Base-by-base conservation (phyloP, 1,140 invertebrate species). In the Mylabris phalerata region DNA sequence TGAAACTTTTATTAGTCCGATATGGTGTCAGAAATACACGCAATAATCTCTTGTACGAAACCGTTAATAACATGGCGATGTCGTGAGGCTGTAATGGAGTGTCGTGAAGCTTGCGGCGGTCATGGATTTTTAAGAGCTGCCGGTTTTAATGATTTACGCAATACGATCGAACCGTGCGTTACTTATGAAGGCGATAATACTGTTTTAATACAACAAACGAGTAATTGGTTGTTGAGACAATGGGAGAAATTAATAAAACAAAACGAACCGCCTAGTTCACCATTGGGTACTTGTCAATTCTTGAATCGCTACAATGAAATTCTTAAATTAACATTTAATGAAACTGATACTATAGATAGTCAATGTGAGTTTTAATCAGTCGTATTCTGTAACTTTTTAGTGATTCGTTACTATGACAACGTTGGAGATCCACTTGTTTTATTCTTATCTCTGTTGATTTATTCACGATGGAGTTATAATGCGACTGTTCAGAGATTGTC, bases 101-200 rank as follows among this genome's bases (percentile, higher is more conserved):
- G 88, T 67, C 77, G 93, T 65, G 92, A 95, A 75, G 87, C 90
- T 4, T 95, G 92, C 73, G 93, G 91, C 9, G 93, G 93, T 46
- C 87, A 89, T 71, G 87, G 87, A 47, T 7, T 61, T 60, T 51
- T 62, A 65, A 54, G 46, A 82, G 88, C 84, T n/a, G 79, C 89
- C 56, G 81, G 90, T 64, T 75, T 96, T 44, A 89, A 89, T n/a
- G 84, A 89, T 58, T 75, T 96, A 46, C 82, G 92, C 54, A 85
- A 87, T 75, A 88, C 95, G 73, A 87, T 95, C 75, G 95, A 98
- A 77, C 89, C 92, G 0, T 92, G 91, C 64, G 88, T 88, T 62
- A 98, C 94, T 0, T 98, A 96, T 68, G 95, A 98, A 78, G 95
- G 95, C 4, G 95, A 98, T 74, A 96, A 95, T 76, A 95, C 95